These are phyloP conservation scores for Drosophila punjabiensis DNA, from an alignment of 1,140 invertebrate species.

Conservation along the genomic window DNA sequence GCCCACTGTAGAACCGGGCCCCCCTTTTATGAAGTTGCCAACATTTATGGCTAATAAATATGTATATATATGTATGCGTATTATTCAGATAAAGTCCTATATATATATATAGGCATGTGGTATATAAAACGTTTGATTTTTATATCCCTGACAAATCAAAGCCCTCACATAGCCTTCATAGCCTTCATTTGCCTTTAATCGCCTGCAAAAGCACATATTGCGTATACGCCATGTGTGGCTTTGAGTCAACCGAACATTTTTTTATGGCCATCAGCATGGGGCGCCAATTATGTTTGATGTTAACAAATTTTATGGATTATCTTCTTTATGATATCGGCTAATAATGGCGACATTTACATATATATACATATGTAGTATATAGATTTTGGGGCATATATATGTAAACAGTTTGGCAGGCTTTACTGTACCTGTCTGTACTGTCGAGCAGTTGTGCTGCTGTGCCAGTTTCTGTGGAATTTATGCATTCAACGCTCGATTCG, in stretches of 20 bases:
- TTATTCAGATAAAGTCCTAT: conserved; percentile 9
- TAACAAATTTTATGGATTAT: conserved; percentile 44
- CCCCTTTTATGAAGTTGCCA: conserved; percentile 39
- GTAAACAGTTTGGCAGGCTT: background rate
- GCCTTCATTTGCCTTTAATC: conserved; percentile 33
- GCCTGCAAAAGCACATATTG: conserved; percentile 28
- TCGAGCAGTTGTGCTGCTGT: conserved; percentile 7
- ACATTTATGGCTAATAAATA: conserved; percentile 56
- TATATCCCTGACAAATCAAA: conserved; percentile 40
- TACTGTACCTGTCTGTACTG: background rate
- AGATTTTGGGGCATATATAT: background rate
- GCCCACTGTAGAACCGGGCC: conserved; percentile 9
- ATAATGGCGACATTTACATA: conserved; percentile 7
- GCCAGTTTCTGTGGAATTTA: conserved; percentile 28
- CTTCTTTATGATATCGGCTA: conserved; percentile 13
- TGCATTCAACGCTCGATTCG: conserved; percentile 30
- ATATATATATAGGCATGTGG: background rate
- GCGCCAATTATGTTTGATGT: conserved; percentile 47
- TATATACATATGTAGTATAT: background rate
- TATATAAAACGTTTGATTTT: conserved; percentile 28
- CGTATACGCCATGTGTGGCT: conserved; percentile 31
- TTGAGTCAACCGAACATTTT: conserved; percentile 25
- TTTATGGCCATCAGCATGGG: conserved; percentile 36
- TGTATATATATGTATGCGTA: conserved; percentile 17
- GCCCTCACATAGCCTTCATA: background rate